Percentiles rank a stretch among this genome's conserved stretches.
phyloP scores from a whole-genome alignment of 2,888 invertebrate species.

The Caenorhabditis sp. region DNA sequence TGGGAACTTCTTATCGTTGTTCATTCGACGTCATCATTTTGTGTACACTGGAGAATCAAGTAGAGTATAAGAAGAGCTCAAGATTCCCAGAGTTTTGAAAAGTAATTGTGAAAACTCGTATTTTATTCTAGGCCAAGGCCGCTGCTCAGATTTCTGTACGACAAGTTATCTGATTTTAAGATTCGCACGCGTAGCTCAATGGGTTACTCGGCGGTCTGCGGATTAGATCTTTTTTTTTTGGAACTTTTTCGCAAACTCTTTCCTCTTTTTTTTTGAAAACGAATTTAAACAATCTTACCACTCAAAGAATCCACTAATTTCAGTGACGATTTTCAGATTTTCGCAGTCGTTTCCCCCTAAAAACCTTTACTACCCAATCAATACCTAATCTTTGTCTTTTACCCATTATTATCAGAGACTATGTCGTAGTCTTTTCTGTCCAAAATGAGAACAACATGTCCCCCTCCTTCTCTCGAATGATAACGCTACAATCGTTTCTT shows the following conservation, averaged over 20 bases:
- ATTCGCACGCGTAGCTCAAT: too few species aligned
- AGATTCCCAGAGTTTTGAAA: not conserved
- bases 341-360: not conserved
- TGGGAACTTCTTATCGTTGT: conserved; percentile 3
- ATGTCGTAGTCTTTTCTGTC: conserved; percentile 42
- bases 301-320: too few species aligned
- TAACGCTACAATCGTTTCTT: conserved; percentile 53
- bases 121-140: too few species aligned
- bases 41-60: not conserved
- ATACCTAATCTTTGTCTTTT: conserved; percentile 36
- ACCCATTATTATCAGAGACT: conserved; percentile 48
- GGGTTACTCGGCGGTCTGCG: too few species aligned
- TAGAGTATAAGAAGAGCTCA: conserved; percentile 20
- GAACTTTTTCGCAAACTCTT: too few species aligned
- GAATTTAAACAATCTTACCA: too few species aligned
- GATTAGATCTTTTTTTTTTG: too few species aligned
- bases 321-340: not conserved
- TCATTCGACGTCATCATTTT: conserved; percentile 35
- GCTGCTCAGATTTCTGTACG: too few species aligned
- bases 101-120: too few species aligned
- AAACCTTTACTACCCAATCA: not conserved
- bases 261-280: too few species aligned
- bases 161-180: too few species aligned
- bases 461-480: conserved; percentile 21
- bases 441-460: conserved; percentile 51